Percentiles rank a stretch among this genome's conserved stretches.
phyloP scores from a whole-genome alignment of 2,888 invertebrate genomes.

The Cerceris ruficornis region DNA sequence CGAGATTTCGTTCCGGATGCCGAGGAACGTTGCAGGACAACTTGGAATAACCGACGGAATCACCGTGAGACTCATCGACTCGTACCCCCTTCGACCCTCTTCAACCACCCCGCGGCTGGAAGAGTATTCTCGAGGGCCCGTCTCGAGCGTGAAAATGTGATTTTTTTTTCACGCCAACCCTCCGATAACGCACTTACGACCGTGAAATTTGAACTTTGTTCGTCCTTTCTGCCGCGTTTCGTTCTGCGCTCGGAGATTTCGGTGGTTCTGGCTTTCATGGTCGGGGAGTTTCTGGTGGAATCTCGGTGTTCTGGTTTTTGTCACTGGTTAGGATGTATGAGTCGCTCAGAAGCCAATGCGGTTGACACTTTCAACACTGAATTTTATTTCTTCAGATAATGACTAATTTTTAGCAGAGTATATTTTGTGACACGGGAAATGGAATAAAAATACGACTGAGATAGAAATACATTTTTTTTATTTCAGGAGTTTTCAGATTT shows the following conservation, averaged over 20 bases:
- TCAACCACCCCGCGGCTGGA: constrained; percentile 24
- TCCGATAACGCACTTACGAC: constrained; percentile 30
- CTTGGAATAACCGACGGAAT: constrained; percentile 49
- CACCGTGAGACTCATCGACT: constrained; percentile 39
- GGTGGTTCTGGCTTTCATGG: no score
- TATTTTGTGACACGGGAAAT: no score
- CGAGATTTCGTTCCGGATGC: constrained; percentile 64
- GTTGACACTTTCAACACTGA: no score
- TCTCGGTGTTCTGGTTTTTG: no score
- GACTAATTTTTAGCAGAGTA: no score
- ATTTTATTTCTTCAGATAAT: no score
- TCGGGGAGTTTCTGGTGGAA: no score
- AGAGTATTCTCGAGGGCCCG: constrained; percentile 40
- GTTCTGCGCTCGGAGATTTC: neutral
- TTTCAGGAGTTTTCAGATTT: no score
- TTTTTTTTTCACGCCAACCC: constrained; percentile 49
- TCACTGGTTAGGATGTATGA: no score
- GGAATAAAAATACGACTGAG: no score
- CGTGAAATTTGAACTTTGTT: constrained; percentile 19
- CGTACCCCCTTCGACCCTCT: constrained; percentile 34
- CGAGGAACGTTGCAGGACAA: constrained; percentile 42
- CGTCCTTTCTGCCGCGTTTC: neutral
- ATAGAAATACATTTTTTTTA: no score
- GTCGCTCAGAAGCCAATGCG: no score
- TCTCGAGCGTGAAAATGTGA: constrained; percentile 58